Base-by-base conservation (phyloP, 1,140 invertebrate genomes). In the Drosophila leontia region DNA sequence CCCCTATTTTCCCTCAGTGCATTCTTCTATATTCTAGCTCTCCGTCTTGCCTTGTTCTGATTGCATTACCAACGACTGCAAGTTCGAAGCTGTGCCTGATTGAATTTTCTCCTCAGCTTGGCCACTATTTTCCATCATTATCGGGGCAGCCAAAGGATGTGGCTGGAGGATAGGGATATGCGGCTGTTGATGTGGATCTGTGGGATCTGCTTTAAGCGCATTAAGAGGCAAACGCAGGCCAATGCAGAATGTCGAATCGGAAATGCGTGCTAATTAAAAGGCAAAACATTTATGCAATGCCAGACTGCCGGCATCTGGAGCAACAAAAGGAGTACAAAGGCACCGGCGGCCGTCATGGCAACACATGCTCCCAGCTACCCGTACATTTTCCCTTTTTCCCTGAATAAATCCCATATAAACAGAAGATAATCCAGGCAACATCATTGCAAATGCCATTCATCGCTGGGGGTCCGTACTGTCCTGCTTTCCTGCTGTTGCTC, bases 281-380 rank as follows among this genome's bases (percentile, higher is more conserved):
- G 84, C 84, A 88, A 87, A 88, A 88, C 85, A 90, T 84, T 88
- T 88, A 81, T 90, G 84, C 84, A 88, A 71, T 88, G 74, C 64
- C 80, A 82, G 58, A 78, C 74, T 61, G 61, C 59, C 50, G 59
- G 75, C 45, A 67, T 51, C 61, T 37, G 67, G 61, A 65, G 71
- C 62, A 74, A 71, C 76, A 63, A 57, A 65, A 75, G 45, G 55
- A 56, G 29, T 51, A 83, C 80, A 82, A 82, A 82, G 62, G 63
- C 72, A 78, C 34, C 50, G 84, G 59, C 84, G 80, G 84, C 56
- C 84, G 84, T 68, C 84, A 88, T 90, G 85, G 85, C 74, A 88
- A 88, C 84, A 81, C 79, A 76, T 35, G 53, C 55, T 42, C 48
- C 23, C 26, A 37, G 51, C 42, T 32, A 44, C 29, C 19, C 48